phyloP scores from a whole-genome alignment of 2,888 invertebrate species.

The Synergus gifuensis region DNA sequence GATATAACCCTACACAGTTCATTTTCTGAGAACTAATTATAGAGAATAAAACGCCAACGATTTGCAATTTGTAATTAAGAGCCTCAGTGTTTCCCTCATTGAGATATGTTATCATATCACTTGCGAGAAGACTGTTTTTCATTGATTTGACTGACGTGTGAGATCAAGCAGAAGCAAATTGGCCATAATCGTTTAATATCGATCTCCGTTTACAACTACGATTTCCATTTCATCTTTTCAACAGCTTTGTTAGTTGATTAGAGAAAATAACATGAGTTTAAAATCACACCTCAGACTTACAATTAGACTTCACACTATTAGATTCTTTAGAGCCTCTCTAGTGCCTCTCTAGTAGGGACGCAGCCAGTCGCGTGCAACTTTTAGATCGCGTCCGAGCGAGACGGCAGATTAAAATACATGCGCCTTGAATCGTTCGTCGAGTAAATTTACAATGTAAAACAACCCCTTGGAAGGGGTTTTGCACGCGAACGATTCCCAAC shows the following conservation, averaged over 20 bases:
- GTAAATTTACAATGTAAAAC: constrained; percentile 20
- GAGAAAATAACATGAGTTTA: neutral
- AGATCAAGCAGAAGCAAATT: neutral
- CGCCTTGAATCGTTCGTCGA: constrained; percentile 3
- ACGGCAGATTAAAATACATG: constrained; percentile 17
- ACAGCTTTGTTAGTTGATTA: neutral
- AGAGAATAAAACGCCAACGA: neutral
- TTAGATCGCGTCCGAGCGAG: constrained; percentile 12
- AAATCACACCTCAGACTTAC: neutral
- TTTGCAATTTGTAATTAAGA: constrained; percentile 15
- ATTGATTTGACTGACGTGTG: neutral
- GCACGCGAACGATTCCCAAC: neutral
- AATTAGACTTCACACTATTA: neutral
- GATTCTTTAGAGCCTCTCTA: neutral
- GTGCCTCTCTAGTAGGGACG: neutral
- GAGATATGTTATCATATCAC: constrained; percentile 1
- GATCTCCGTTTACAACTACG: neutral
- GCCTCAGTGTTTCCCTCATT: neutral
- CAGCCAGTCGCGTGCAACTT: neutral
- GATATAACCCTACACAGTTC: neutral
- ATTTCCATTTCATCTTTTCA: neutral
- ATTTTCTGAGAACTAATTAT: neutral
- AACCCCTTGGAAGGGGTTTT: neutral
- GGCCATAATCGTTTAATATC: neutral
- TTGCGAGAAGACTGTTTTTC: neutral